A percentile compares a stretch with the other conserved stretches of the same genome.
Evolutionary conservation across 2,888 invertebrate genomes (phyloP).

Genomic region (Melieria crassipennis): DNA sequence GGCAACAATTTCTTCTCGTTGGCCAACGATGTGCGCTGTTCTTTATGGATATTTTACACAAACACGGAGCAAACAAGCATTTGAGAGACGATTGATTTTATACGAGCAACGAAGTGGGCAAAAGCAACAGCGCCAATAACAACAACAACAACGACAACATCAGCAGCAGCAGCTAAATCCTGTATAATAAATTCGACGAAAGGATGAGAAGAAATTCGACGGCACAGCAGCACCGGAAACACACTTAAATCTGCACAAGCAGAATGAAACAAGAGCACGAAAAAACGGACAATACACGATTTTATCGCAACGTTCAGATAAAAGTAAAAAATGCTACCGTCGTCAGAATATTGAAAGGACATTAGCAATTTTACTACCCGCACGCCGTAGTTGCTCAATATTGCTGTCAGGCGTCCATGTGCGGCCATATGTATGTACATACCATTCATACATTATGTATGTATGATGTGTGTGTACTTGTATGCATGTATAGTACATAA

Average conservation of each 20-base stretch:
- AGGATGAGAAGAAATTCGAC: background rate
- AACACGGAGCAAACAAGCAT: too few species aligned
- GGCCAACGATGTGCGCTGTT: slow-evolving; percentile 6
- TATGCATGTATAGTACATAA: background rate
- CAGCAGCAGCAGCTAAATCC: background rate
- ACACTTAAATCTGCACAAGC: background rate
- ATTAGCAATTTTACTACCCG: slow-evolving; percentile 19
- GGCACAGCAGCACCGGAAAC: background rate
- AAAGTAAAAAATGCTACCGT: background rate
- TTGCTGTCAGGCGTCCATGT: background rate
- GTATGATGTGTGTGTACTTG: background rate
- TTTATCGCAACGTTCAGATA: background rate
- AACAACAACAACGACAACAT: background rate
- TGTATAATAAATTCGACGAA: background rate
- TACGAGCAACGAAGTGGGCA: too few species aligned
- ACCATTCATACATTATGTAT: background rate
- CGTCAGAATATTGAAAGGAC: slow-evolving; percentile 16
- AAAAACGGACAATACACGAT: background rate
- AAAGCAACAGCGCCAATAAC: too few species aligned
- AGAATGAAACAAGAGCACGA: background rate
- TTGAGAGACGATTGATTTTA: too few species aligned
- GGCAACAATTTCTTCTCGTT: background rate
- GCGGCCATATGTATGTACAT: too few species aligned
- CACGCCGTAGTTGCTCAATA: slow-evolving; percentile 22
- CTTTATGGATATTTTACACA: background rate